Evolutionary conservation across 2,113 vertebrate species (phyloP), one percentile per base, ranked within the genome.

Genomic region (Aythya baeri): DNA sequence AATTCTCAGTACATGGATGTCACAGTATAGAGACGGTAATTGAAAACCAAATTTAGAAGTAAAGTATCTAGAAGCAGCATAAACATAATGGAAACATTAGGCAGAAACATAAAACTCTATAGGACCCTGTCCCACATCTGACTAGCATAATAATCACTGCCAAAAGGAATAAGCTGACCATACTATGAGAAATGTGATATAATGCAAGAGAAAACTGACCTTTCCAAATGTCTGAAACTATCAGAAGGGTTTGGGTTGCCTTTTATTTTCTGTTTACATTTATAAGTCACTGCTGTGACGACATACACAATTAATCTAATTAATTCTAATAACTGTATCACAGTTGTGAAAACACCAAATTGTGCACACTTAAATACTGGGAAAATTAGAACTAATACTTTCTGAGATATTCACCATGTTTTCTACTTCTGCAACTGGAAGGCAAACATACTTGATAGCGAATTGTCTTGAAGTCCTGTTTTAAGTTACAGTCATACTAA

Each of bases 1-100:
- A 94, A 83, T 94, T 81, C 79, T 89, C 63, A 91, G 70, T 79
- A 92, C 66, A 62, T 82, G 85, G 82, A 79, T 77, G 34, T 86
- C 88, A 86, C 29, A 58, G 43, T 75, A 65, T 29, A 65, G 83
- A 80, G 81, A 94, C 12, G 23, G 68, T 77, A 92, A 93, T 8
- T 74, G 80, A 91, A 90, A 93, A 62, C 32, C 50, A 29, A 36
- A 55, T 81, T 81, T 75, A 77, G 49, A 73, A 68, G 41, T 17
- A 34, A 92, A 80, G 32, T 73, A 73, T 61, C 83, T 49, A 70
- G 55, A 88, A 78, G 20, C 23, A 62, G 61, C 52, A 71, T 34
- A 83, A 89, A 81, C 46, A 50, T 78, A 84, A 94, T 34, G 65
- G 58, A 92, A 92, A 93, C 32, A 58, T 52, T 82, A 43, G 18